Conservation (phyloP, 2,113 vertebrate species). For the Scytalopus superciliaris region DNA sequence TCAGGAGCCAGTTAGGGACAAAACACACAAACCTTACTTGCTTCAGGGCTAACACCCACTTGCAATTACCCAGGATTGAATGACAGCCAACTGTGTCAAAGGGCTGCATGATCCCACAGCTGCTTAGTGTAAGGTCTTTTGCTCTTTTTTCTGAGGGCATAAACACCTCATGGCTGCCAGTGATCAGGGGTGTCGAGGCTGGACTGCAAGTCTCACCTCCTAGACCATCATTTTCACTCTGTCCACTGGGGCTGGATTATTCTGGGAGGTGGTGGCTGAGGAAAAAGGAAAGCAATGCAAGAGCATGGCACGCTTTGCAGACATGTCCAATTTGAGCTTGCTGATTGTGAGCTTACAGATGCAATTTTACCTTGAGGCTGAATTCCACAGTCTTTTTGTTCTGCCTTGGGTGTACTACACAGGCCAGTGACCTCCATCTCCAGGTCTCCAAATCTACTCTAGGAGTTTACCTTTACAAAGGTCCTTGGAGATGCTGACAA, state of each 20-base stretch:
- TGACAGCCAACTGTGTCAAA: not conserved
- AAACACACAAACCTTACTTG: not conserved
- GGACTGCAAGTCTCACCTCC: not conserved
- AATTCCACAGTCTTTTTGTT: not conserved
- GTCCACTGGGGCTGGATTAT: not conserved
- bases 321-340: accelerated
- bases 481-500: not conserved
- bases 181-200: not conserved
- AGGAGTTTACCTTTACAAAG: not conserved
- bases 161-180: not conserved
- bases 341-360: not conserved
- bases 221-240: not conserved
- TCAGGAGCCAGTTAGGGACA: not conserved
- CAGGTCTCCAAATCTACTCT: not conserved
- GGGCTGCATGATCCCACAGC: not conserved
- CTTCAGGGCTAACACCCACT: not conserved
- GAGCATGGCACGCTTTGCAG: not conserved
- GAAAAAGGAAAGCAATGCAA: not conserved
- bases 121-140: not conserved
- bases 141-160: not conserved
- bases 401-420: not conserved
- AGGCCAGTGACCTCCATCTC: not conserved
- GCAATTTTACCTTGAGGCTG: not conserved
- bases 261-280: not conserved
- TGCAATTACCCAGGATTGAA: not conserved